Base-by-base conservation (phyloP, 2,797 vertebrate species). In the Malacoctenus gilli region DNA sequence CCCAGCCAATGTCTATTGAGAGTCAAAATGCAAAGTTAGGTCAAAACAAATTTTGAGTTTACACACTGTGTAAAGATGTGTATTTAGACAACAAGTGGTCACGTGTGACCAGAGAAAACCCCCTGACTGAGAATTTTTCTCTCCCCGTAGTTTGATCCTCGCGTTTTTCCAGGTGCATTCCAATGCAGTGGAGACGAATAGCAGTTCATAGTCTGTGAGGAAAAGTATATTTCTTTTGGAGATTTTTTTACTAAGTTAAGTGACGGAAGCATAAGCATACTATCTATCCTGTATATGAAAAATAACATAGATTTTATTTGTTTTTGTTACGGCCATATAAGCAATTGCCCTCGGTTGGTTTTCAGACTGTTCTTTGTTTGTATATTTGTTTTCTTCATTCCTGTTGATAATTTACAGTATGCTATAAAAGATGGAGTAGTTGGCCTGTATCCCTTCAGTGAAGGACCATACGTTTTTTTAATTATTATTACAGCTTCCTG, bases 371-470 rank as follows among this genome's bases (percentile, higher is more conserved):
- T 72, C 61, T 85, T 31, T 72, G 64, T 86, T 31, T 89, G 80
- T 87, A 84, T 82, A 84, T 86, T 81, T 86, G 77, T 84, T 61
- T 68, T 85, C 79, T 90, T 89, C 85, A 87, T 92, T 93, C 82
- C 3, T 82, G 83, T 82, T 86, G 85, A 90, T 88, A 78, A 89
- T 79, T 90, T 91, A 86, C 85, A 79, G 84, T 87, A 87, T 85
- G 54, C 84, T 75, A 80, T 80, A 73, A 82, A 68, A 80, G 67
- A 73, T 78, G 86, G 83, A 80, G 83, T 85, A 85, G 91, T 75
- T 62, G 81, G 72, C 70, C 61, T 63, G 80, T 93, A 93, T 94
- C 89, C 93, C 93, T 95, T 94, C 92, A 94, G 89, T 94, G 93
- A 95, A 95, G 94, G 94, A 94, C 81, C 72, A 89, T 86, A 85